A percentile compares a stretch with the other conserved stretches of the same genome.
phyloP scores from a whole-genome alignment of 2,113 vertebrate species.

The Hippopotamus amphibius region DNA sequence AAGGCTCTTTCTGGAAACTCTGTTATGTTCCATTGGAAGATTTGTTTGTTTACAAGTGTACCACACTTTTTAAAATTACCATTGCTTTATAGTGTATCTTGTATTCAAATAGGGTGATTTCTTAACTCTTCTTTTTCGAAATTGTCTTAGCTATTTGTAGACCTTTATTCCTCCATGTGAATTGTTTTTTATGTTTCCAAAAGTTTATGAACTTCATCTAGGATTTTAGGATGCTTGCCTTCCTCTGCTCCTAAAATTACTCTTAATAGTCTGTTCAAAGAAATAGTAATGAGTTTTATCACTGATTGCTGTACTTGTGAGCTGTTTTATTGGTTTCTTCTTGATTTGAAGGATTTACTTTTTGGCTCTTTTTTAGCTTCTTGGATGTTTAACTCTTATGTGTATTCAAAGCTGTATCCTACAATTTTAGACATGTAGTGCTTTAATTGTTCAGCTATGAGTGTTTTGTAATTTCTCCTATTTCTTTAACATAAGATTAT shows the following conservation, averaged over 20 bases:
- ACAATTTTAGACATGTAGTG: neutral
- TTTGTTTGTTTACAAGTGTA: neutral
- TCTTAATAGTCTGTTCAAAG: constrained; percentile 36
- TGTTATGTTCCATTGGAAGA: neutral
- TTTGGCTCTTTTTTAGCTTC: constrained; percentile 9
- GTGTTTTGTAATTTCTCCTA: neutral
- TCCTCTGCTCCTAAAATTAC: constrained; percentile 15
- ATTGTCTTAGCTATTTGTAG: neutral
- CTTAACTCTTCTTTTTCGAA: constrained; percentile 46
- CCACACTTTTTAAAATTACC: neutral
- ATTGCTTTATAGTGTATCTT: neutral
- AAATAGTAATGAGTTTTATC: constrained; percentile 36
- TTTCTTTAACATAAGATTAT: constrained; percentile 10
- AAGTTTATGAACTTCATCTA: constrained; percentile 17
- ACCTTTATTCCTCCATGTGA: neutral
- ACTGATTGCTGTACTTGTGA: neutral
- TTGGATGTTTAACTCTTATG: constrained; percentile 29
- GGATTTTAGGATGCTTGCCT: neutral
- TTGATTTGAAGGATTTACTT: constrained; percentile 32
- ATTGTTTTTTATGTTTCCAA: constrained; percentile 6
- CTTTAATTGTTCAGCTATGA: neutral
- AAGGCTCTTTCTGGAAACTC: neutral
- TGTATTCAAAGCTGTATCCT: neutral
- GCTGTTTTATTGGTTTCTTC: constrained; percentile 14
- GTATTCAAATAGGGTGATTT: neutral